Percentiles rank a stretch among this genome's conserved stretches.
Evolutionary conservation across 2,113 vertebrate species (phyloP).

Genomic region (Odontesthes bonariensis): DNA sequence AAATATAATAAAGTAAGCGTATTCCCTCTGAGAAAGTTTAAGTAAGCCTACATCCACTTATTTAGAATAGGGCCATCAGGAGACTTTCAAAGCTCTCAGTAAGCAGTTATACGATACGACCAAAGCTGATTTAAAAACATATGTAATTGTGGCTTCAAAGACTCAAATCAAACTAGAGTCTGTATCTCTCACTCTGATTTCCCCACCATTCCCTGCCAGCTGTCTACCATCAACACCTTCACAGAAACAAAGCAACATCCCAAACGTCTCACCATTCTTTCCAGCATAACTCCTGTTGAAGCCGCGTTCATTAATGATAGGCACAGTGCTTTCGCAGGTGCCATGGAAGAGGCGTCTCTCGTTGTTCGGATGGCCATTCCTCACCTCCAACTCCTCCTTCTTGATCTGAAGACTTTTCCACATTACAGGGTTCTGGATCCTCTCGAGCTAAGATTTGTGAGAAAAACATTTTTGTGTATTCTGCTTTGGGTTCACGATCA

Average conservation of each 20-base stretch:
- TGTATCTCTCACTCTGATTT: too few relatives aligned
- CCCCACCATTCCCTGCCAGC: not conserved
- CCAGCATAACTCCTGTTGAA: conserved; percentile 84
- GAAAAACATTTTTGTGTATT: too few relatives aligned
- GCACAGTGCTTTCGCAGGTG: conserved; percentile 54
- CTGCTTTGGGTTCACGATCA: not conserved
- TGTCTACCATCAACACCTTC: rapidly evolving
- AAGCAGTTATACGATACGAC: not conserved
- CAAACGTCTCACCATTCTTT: conserved; percentile 75
- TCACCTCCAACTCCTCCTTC: conserved; percentile 71
- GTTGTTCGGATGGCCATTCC: conserved; percentile 75
- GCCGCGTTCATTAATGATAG: conserved; percentile 69
- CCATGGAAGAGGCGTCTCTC: conserved; percentile 81
- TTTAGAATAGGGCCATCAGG: too few relatives aligned
- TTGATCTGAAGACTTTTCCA: conserved; percentile 78
- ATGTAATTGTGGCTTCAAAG: not conserved
- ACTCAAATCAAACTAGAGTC: too few relatives aligned
- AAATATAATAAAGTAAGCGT: not conserved
- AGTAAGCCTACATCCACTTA: too few relatives aligned
- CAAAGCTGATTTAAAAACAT: not conserved
- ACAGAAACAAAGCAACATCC: not conserved
- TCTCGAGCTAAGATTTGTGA: conserved; percentile 71
- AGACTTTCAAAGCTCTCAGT: not conserved
- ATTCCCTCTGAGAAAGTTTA: not conserved
- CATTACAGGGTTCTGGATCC: conserved; percentile 77